These are phyloP conservation scores for Caloenas nicobarica DNA, from an alignment of 2,113 vertebrate genomes.

Conservation along the genomic window DNA sequence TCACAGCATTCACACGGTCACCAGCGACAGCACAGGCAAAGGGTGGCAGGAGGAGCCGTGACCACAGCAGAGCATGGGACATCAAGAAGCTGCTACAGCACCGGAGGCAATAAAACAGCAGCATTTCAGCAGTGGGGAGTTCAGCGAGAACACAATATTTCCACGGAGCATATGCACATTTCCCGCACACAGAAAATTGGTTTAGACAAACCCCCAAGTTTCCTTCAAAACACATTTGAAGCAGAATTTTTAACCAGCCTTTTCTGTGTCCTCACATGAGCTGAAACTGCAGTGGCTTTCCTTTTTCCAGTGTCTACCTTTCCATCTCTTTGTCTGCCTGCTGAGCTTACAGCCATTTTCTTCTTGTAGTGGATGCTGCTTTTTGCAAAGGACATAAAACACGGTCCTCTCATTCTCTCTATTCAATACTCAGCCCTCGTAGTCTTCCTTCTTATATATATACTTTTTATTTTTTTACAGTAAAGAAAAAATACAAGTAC, in stretches of 20 bases:
- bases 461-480: not conserved
- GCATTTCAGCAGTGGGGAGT: not conserved
- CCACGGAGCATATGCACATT: not conserved
- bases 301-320: not conserved
- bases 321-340: not conserved
- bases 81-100: not conserved
- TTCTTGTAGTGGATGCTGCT: not conserved
- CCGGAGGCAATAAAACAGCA: not conserved
- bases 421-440: not conserved
- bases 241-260: not conserved
- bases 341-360: conserved; percentile 12
- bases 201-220: not conserved
- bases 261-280: not conserved
- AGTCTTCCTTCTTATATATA: not conserved
- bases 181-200: not conserved
- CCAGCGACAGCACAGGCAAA: not conserved
- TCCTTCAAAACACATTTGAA: not conserved
- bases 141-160: not conserved
- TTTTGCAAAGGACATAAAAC: not conserved
- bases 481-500: not conserved
- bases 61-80: not conserved
- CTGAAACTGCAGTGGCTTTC: not conserved
- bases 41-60: not conserved
- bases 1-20: rapidly evolving
- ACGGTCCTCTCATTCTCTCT: not conserved